Percentiles rank a stretch among this genome's conserved stretches.
These are phyloP conservation scores for Lepidocyrtinus sp. DNA, from an alignment of 2,888 invertebrate species.

Conservation along the genomic window DNA sequence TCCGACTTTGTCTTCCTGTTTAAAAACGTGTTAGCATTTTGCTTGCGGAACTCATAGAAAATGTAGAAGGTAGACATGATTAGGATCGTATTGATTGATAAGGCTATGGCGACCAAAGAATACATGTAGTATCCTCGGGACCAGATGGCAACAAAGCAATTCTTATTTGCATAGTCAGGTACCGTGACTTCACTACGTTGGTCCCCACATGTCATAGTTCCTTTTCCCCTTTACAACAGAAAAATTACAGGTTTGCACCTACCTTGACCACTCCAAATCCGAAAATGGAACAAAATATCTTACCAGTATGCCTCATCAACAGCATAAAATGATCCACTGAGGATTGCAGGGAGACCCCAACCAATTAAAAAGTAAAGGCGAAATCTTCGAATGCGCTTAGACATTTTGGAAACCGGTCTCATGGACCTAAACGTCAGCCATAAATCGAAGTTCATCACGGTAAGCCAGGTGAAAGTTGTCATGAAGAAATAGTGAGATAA, in stretches of 20 bases:
- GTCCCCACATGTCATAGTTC: too few species aligned
- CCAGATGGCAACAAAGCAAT: slow-evolving; percentile 56
- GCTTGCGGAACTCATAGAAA: slow-evolving; percentile 55
- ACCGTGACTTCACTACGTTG: slow-evolving; percentile 48
- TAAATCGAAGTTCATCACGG: slow-evolving; percentile 59
- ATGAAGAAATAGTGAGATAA: slow-evolving; percentile 59
- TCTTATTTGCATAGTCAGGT: slow-evolving; percentile 57
- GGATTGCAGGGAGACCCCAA: slow-evolving; percentile 55
- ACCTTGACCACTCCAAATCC: too few species aligned
- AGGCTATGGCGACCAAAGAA: slow-evolving; percentile 43
- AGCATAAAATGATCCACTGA: slow-evolving; percentile 33
- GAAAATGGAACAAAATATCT: neutral
- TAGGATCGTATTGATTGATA: slow-evolving; percentile 47
- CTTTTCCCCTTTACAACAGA: slow-evolving; percentile 45
- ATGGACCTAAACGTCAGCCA: slow-evolving; percentile 62
- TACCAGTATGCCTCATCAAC: slow-evolving; percentile 36
- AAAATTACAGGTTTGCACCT: neutral
- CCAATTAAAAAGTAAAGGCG: slow-evolving; percentile 58
- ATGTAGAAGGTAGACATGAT: slow-evolving; percentile 52
- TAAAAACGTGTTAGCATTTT: slow-evolving; percentile 45
- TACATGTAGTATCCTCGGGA: slow-evolving; percentile 50
- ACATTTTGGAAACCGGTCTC: slow-evolving; percentile 56
- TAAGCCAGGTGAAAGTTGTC: slow-evolving; percentile 58
- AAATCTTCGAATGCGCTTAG: slow-evolving; percentile 53
- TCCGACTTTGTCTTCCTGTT: slow-evolving; percentile 45